A percentile compares a stretch with the other conserved stretches of the same genome.
Evolutionary conservation across 2,113 vertebrate genomes (phyloP).

Genomic region (Callocephalon fimbriatum): DNA sequence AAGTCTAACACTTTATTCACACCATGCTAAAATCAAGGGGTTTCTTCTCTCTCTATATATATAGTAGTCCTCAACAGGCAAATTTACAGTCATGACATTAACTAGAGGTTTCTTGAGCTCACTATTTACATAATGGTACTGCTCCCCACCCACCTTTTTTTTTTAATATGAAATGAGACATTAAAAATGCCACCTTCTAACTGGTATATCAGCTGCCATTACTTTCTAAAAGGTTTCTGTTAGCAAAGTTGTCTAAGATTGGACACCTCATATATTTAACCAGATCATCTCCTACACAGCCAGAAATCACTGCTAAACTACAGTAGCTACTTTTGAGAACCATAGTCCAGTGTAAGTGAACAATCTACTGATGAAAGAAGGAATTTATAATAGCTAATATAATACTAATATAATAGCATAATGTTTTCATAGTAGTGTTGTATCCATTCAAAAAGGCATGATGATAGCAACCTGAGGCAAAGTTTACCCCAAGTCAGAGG

Average conservation of each 20-base stretch:
- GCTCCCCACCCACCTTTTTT: not conserved
- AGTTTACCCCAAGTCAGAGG: slow-evolving; percentile 50
- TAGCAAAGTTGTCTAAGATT: not conserved
- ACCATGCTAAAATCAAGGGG: slow-evolving; percentile 45
- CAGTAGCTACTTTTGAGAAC: slow-evolving; percentile 26
- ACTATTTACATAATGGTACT: slow-evolving; percentile 42
- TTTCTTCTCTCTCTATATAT: not conserved
- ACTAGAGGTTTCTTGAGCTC: slow-evolving; percentile 33
- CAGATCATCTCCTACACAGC: not conserved
- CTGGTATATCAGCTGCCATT: slow-evolving; percentile 32
- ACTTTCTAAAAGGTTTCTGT: not conserved
- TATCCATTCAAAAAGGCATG: slow-evolving; percentile 37
- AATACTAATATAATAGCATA: not conserved
- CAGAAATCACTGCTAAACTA: not conserved
- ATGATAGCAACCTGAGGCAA: slow-evolving; percentile 47
- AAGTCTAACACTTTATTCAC: slow-evolving; percentile 60
- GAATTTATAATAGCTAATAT: not conserved
- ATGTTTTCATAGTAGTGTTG: not conserved
- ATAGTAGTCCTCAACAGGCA: slow-evolving; percentile 43
- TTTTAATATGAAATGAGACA: not conserved
- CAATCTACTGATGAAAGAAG: slow-evolving; percentile 1
- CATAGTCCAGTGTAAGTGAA: slow-evolving; percentile 6
- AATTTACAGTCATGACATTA: slow-evolving; percentile 56
- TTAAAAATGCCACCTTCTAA: slow-evolving; percentile 46
- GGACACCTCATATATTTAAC: not conserved